phyloP scores from a whole-genome alignment of 2,113 vertebrate species.

The Illadopsis cleaveri region DNA sequence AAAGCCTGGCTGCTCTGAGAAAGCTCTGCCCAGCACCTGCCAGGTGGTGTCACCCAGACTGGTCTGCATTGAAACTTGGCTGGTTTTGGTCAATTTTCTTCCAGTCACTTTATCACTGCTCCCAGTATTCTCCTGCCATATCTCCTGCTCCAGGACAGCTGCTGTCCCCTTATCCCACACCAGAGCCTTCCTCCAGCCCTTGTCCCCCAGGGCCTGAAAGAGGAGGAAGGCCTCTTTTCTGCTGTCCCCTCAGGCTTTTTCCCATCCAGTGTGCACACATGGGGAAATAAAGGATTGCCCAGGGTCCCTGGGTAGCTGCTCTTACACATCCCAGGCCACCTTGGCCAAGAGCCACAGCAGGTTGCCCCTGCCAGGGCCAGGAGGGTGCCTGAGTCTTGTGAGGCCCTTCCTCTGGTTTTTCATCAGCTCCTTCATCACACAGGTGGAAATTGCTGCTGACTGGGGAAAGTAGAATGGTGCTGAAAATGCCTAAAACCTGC shows the following conservation, averaged over 20 bases:
- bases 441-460: background rate
- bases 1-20: background rate
- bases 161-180: background rate
- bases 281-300: background rate
- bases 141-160: background rate
- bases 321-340: background rate
- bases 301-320: background rate
- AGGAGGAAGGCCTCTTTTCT: background rate
- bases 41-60: background rate
- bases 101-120: background rate
- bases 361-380: background rate
- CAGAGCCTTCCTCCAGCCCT: background rate
- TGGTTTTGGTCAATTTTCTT: background rate
- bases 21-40: background rate
- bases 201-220: background rate
- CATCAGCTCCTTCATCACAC: background rate
- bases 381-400: background rate
- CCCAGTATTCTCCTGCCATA: background rate
- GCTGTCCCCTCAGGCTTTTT: background rate
- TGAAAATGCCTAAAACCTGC: background rate
- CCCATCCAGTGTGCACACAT: fast-evolving
- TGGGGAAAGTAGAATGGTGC: background rate
- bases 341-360: background rate
- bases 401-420: background rate
- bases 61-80: background rate